Conservation (phyloP, 53 echinoderm and acorn worm genomes). For the Astropecten irregularis region DNA sequence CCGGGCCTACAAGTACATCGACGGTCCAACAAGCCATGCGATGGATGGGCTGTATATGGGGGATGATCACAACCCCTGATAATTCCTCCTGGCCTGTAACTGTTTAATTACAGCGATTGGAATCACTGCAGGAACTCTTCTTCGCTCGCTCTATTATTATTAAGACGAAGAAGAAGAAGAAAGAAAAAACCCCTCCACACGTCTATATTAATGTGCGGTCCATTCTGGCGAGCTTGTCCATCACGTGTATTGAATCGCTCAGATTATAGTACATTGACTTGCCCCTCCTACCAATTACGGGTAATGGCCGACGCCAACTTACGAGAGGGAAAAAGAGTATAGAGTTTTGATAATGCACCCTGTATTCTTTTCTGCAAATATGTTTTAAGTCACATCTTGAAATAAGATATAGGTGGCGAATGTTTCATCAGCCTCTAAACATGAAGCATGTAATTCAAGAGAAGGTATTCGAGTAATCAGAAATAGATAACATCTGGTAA, state of each 20-base stretch:
- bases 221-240: too few relatives aligned
- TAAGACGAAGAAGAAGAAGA: too few relatives aligned
- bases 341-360: neutral
- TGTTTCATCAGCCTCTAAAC: neutral
- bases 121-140: constrained; percentile 30
- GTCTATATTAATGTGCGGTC: constrained; percentile 33
- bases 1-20: constrained; percentile 28
- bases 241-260: too few relatives aligned
- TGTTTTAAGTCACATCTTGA: neutral
- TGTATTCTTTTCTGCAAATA: neutral
- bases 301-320: neutral
- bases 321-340: neutral
- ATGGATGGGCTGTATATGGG: neutral
- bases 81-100: constrained; percentile 36
- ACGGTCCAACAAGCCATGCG: too few relatives aligned
- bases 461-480: neutral
- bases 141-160: constrained; percentile 37
- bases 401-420: neutral
- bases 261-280: constrained; percentile 5
- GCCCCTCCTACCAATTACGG: neutral
- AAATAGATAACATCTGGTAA: constrained; percentile 17
- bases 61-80: constrained; percentile 39
- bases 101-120: constrained; percentile 56
- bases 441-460: too few relatives aligned
- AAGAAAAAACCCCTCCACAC: too few relatives aligned